A percentile compares a stretch with the other conserved stretches of the same genome.
Evolutionary conservation across 2,888 invertebrate species (phyloP).

Genomic region (Agonum fuliginosum): DNA sequence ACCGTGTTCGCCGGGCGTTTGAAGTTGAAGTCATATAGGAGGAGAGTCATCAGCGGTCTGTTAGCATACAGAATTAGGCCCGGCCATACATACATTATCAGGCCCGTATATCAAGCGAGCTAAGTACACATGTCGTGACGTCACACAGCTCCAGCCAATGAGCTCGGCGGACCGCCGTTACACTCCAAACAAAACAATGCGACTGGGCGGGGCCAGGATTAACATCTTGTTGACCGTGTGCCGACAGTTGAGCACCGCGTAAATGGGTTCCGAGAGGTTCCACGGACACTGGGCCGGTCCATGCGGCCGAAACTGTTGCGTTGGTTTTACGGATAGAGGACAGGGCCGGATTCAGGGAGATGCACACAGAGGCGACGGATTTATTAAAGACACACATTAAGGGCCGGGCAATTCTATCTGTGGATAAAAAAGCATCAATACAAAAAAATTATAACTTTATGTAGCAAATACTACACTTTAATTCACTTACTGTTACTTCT

Average conservation of each 20-base stretch:
- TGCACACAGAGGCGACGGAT: neutral
- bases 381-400: too few species aligned
- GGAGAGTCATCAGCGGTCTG: conserved; percentile 42
- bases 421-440: too few species aligned
- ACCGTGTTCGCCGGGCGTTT: neutral
- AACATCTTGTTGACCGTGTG: conserved; percentile 59
- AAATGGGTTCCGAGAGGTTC: conserved; percentile 54
- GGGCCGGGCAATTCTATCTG: too few species aligned
- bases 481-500: too few species aligned
- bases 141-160: conserved; percentile 42
- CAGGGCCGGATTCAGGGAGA: conserved; percentile 16
- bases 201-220: conserved; percentile 49
- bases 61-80: conserved; percentile 55
- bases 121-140: conserved; percentile 59
- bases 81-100: conserved; percentile 58
- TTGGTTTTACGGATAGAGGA: conserved; percentile 39
- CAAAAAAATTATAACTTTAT: too few species aligned
- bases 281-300: conserved; percentile 38
- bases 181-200: conserved; percentile 58
- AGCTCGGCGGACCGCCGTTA: conserved; percentile 44
- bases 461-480: too few species aligned
- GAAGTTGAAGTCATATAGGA: neutral
- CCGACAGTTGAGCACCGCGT: conserved; percentile 57
- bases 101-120: conserved; percentile 53
- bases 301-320: conserved; percentile 30